Evolutionary conservation across 2,797 vertebrate genomes (phyloP), one percentile per base, ranked within the genome.

Genomic region (Myripristis jacobus): DNA sequence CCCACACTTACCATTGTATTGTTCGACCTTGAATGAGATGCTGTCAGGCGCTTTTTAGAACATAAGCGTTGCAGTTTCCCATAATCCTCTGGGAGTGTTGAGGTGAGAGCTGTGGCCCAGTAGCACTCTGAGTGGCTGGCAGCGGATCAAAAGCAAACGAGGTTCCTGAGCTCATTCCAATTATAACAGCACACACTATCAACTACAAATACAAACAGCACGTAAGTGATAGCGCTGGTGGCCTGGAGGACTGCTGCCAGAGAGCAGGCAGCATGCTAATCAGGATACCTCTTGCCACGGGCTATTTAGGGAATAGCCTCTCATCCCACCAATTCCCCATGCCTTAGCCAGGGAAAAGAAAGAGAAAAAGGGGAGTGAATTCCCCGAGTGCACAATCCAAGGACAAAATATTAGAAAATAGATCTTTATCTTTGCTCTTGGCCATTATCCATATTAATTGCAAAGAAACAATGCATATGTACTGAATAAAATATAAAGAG

Each of bases 181-280:
- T 93, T 94, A 93, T 93, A 94, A 93, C 91, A 87, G 91, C 92
- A 90, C 93, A 92, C 92, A 92, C 92, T 93, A 94, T 94, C 91
- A 93, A 93, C 92, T 94, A 94, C 92, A 94, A 94, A 94, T 94
- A 95, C 93, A 95, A 94, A 94, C 94, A 94, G 93, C 93, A 91
- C 92, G 93, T 94, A 94, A 95, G 93, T 93, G 93, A 94, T 94
- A 94, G 93, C 84, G 91, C 87, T 93, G 87, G 92, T 93, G 93
- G 93, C 93, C 92, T 94, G 89, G 92, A 94, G 93, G 92, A 94
- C 88, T 82, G 92, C 91, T 93, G 91, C 91, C 92, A 93, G 92
- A 92, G 91, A 92, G 90, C 86, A 92, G 91, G 88, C 92, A 87
- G 93, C 92, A 94, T 94, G 92, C 91, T 95, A 94, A 95, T 95